Conservation (phyloP, 2,113 vertebrate species). For the Myiagra hebetior region DNA sequence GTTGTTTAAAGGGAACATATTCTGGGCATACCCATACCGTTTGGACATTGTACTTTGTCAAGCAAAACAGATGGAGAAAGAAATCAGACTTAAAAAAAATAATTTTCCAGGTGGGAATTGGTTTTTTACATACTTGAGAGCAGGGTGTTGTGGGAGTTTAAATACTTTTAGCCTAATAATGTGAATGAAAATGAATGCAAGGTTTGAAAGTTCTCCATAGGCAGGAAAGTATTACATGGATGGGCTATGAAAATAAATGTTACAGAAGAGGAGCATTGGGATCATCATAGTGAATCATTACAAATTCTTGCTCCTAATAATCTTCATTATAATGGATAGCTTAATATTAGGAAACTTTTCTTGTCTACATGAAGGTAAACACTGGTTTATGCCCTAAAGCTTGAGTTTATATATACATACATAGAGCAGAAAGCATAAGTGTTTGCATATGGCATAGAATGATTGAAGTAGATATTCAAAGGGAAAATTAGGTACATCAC, state of each 20-base stretch:
- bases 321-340: neutral
- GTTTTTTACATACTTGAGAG: neutral
- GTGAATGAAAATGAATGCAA: neutral
- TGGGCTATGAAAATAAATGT: neutral
- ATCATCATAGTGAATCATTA: neutral
- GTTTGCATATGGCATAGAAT: neutral
- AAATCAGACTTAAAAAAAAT: slow-evolving; percentile 13
- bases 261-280: neutral
- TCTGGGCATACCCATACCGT: neutral
- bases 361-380: neutral
- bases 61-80: slow-evolving; percentile 15
- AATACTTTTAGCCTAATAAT: neutral
- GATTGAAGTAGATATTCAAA: neutral
- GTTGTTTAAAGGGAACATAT: neutral
- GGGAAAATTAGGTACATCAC: neutral
- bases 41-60: slow-evolving; percentile 14
- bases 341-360: neutral
- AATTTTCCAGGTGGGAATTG: neutral
- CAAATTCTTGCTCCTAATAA: neutral
- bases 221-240: neutral
- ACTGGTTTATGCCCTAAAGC: neutral
- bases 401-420: neutral
- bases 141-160: neutral
- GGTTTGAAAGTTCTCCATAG: neutral
- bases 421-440: neutral